These are phyloP conservation scores for Elymnias hypermnestra DNA, from an alignment of 1,140 invertebrate species.

Conservation along the genomic window DNA sequence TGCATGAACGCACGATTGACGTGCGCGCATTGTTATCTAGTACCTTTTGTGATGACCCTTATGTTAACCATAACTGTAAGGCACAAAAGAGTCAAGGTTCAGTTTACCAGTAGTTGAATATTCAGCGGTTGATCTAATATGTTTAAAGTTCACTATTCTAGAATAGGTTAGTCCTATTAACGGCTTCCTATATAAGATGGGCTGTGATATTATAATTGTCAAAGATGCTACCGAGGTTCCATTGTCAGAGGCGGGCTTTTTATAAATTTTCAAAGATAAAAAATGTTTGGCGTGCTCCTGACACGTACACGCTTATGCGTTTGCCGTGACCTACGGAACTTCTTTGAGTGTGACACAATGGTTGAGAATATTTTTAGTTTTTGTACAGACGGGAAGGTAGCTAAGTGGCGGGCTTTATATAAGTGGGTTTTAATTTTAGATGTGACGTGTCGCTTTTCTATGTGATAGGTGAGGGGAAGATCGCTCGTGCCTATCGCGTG, in stretches of 20 bases:
- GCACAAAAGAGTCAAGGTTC: slow-evolving; percentile 38
- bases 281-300: slow-evolving; percentile 74
- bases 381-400: slow-evolving; percentile 68
- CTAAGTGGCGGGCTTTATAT: slow-evolving; percentile 72
- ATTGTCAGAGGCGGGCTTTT: slow-evolving; percentile 67
- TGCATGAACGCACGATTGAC: slow-evolving; percentile 75
- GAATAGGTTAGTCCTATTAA: slow-evolving; percentile 32
- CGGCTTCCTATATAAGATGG: slow-evolving; percentile 30
- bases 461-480: slow-evolving; percentile 60
- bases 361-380: slow-evolving; percentile 72
- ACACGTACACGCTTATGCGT: slow-evolving; percentile 63
- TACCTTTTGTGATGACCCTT: slow-evolving; percentile 75
- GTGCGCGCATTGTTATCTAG: slow-evolving; percentile 70
- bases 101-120: slow-evolving; percentile 33
- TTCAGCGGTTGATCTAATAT: slow-evolving; percentile 29
- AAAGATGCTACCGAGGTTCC: slow-evolving; percentile 72
- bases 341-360: slow-evolving; percentile 72
- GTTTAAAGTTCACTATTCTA: slow-evolving; percentile 48
- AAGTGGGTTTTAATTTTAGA: slow-evolving; percentile 74
- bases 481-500: slow-evolving; percentile 66
- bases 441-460: slow-evolving; percentile 46
- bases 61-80: slow-evolving; percentile 53
- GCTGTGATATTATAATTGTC: slow-evolving; percentile 72
- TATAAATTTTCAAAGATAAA: slow-evolving; percentile 73
- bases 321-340: slow-evolving; percentile 72